Base-by-base conservation (phyloP, 2,888 invertebrate species). In the Lycophotia porphyrea region DNA sequence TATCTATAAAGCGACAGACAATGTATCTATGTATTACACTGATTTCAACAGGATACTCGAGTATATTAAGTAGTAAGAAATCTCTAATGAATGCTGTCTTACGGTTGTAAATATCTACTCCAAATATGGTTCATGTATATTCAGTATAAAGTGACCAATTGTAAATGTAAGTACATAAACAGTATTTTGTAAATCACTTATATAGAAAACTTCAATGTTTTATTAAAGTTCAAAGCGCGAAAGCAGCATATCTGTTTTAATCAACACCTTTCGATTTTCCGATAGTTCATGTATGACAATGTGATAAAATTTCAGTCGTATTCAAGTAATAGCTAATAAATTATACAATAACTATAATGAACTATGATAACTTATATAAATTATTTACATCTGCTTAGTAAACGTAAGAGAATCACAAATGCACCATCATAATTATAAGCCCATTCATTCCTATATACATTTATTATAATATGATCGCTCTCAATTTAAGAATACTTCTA, bases 311-410 rank as follows among this genome's bases (percentile, higher is more conserved):
- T 92, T 94, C 94, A 95, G 94, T 95, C 94, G 91, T 92, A 88
- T 92, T 91, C 84, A 90, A 91, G 89, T 91, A 91, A 92, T 91
- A 92, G 88, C 91, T 93, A 92, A 90, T 87, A 93, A 95, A 93
- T 91, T 91, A 92, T 91, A 90, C 84, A 88, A 89, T 91, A 89
- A 90, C 91, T 88, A 91, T 92, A 93, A 92, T 89, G 84, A 91
- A 92, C 91, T 93, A 94, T 89, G 85, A 90, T 93, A 94, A 94
- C 95, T 95, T 95, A 95, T 91, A 92, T 84, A 94, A 94, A 94
- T 91, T 96, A 95, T 96, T 94, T 96, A 96, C 96, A 96, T 89
- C 90, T 87, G 93, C 90, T 92, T 92, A 91, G 75, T 90, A 86
- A 93, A 92, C 89, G 83, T 91, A 94, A 91, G 90, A 92, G 88